Base-by-base conservation (phyloP, 1,140 invertebrate species). In the Thrips palmi region DNA sequence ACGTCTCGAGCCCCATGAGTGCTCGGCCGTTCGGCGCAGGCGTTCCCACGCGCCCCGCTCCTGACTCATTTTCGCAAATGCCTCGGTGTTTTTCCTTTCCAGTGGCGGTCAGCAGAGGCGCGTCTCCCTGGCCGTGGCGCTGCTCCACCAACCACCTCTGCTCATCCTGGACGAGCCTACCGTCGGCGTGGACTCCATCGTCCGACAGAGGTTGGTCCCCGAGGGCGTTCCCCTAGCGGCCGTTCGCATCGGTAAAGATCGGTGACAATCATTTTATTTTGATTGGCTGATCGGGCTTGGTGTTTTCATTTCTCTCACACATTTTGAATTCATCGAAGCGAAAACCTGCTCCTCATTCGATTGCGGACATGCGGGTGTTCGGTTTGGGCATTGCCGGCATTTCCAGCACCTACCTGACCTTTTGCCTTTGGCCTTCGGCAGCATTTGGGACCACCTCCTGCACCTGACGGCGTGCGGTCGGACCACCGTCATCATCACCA, bases 121-220 rank as follows among this genome's bases (percentile, higher is more conserved):
- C 37, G 70, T 89, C 0, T 88, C 84, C 1, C 74, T 94, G 31
- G 84, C 84, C 2, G 74, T 75, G 8, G 81, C 85, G 1, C 55
- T 93, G 45, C 67, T 93, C 0, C 84, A 92, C 49, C 73, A 80
- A 45, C 85, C 87, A 0, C 76, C 88, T 53, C 59, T 93, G 1
- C 58, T 94, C 1, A 86, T 93, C 34, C 60, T 94, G 33, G 88
- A 93, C 53, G 88, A 94, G 56, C 88, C 87, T 0, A 92, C 86
- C 0, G 86, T 89, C 6, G 87, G 86, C 7, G 62, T 92, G 25
- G 87, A 93, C 62, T 85, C 87, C 2, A 63, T 91, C 42, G 56
- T 93, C 14, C 68, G 86, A 55, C 76, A 85, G 52, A 76, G 71
- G 82, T 81, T 53, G 63, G 59, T 59, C 47, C 40, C n/a, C n/a